Percentiles rank a stretch among this genome's conserved stretches.
These are phyloP conservation scores for Rhagologus leucostigma DNA, from an alignment of 2,113 vertebrate species.

Conservation along the genomic window DNA sequence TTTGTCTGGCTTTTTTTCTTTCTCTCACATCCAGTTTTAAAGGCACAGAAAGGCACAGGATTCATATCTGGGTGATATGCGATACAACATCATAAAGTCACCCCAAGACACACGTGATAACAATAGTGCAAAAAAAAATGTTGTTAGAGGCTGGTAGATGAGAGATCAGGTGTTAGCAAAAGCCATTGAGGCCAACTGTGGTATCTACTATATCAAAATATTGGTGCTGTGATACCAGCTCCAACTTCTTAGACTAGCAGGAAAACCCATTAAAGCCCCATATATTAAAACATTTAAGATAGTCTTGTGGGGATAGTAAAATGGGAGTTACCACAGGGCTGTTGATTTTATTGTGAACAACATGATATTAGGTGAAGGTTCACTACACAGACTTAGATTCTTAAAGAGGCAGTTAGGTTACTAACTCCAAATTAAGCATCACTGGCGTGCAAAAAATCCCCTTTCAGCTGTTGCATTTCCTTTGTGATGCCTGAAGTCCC, in stretches of 20 bases:
- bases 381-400: neutral
- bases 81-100: too few relatives aligned
- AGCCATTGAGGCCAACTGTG: neutral
- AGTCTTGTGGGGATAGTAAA: neutral
- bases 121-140: slow-evolving; percentile 19
- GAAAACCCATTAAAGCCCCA: neutral
- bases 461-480: neutral
- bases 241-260: neutral
- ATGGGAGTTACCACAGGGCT: neutral
- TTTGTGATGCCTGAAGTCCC: neutral
- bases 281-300: neutral
- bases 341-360: neutral
- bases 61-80: too few relatives aligned
- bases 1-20: too few relatives aligned
- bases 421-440: neutral
- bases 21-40: too few relatives aligned
- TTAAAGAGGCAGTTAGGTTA: neutral
- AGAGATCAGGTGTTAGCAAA: neutral
- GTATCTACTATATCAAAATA: neutral
- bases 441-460: neutral
- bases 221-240: neutral
- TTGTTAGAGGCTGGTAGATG: neutral
- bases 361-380: neutral
- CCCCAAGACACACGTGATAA: neutral
- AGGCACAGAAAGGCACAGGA: too few relatives aligned